Base-by-base conservation (phyloP, 2,113 vertebrate species). In the Burhinus oedicnemus region DNA sequence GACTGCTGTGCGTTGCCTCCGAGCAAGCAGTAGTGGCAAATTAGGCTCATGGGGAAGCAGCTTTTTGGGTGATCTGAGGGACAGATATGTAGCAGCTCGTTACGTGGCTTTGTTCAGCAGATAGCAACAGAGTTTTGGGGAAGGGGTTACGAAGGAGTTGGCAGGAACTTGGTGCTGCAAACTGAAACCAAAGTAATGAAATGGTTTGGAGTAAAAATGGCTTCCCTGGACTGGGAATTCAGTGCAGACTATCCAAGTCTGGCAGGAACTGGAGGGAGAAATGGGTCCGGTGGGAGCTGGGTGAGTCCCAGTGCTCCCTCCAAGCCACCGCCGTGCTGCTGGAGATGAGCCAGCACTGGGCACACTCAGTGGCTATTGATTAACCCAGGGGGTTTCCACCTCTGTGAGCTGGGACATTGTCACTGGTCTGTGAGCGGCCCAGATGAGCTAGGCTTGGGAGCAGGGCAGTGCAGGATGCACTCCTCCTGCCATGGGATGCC, bases 291-390 rank as follows among this genome's bases (percentile, higher is more conserved):
- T 57, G 38, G 75, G 52, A 92, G 58, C 79, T 79, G 27, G 5
- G 14, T 66, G 66, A 1, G 0, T 55, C 66, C 68, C 54, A 21
- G 74, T 17, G 45, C 54, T 85, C 68, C 74, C 26, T 11, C 25
- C 5, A 32, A 38, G 60, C 45, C 66, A 18, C 61, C 0, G 0
- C 1, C 0, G 29, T 84, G 66, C 51, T 65, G 44, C 58, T 87
- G 83, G 77, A 60, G 51, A 8, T n/a, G 55, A n/a, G 60, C 58
- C 49, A 71, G 71, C 29, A 4, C 58, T 72, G 44, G 68, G 58
- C n/a, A 58, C 36, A 11, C 17, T 61, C 34, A 6, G 40, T 15
- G 60, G 23, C 45, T 90, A 44, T 45, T 71, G 62, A 42, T 52
- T 27, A 55, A 32, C 61, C 21, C 40, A 18, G 34, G 19, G 12